Base-by-base conservation (phyloP, 1,140 invertebrate genomes). In the Camponotus floridanus region DNA sequence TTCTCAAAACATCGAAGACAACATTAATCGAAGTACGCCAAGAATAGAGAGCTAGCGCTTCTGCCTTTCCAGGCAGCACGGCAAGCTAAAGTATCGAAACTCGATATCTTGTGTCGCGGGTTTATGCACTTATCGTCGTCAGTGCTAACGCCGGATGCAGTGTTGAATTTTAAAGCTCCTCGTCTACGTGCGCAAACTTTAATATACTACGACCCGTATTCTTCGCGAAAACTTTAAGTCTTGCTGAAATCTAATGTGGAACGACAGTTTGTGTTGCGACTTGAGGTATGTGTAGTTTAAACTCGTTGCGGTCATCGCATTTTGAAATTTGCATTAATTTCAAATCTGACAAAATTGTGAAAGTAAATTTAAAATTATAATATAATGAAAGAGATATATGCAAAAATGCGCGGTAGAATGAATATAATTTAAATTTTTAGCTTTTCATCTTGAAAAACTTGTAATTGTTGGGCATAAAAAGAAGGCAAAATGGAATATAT, bases 71-170 rank as follows among this genome's bases (percentile, higher is more conserved):
- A 33, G 36, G 26, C 26, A 33, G 26, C 39, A 7, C 62, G n/a
- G 45, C 18, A 21, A 33, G 13, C 45, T 64, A 21, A 83, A 74
- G 68, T 83, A 59, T 74, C 68, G 79, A 73, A 59, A 74, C 71
- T 59, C 71, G 71, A 74, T 83, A 83, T 61, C 55, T 73, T 11
- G 64, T 70, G 36, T 59, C 67, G 67, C 39, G n/a, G 39, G 67
- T 81, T 81, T 81, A 83, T 83, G 67, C 68, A 83, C 68, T 61
- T 73, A 61, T 74, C 79, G 79, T 73, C 67, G 79, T 71, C 51
- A 26, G 31, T 21, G 36, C 64, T 70, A 80, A 61, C 39, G 68
- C 31, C 79, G 73, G 68, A 83, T 62, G 42, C 33, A 73, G 11
- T 57, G 68, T 61, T 83, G 79, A 83, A 83, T 83, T 83, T 74